Conservation (phyloP, 1,140 invertebrate species). For the Megathymus violae region DNA sequence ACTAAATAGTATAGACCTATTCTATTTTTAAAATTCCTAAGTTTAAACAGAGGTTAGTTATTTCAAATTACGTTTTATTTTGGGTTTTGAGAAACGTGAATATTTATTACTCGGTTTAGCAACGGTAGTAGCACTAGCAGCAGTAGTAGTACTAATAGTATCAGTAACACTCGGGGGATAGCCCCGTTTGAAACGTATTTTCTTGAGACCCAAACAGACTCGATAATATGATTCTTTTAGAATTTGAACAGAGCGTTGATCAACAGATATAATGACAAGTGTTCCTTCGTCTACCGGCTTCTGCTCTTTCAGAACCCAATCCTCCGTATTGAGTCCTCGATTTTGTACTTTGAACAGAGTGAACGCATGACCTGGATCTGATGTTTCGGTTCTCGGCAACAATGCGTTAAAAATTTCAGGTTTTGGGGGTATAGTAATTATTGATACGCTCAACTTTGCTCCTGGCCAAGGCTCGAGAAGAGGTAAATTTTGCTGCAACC, state of each 20-base stretch:
- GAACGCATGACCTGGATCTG: not conserved
- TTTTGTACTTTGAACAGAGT: not conserved
- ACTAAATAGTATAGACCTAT: too few species aligned
- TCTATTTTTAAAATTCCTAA: too few species aligned
- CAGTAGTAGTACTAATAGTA: too few species aligned
- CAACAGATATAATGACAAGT: not conserved
- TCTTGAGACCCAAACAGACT: not conserved
- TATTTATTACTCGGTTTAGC: too few species aligned
- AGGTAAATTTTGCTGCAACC: not conserved
- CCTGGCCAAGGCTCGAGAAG: not conserved
- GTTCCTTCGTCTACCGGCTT: not conserved
- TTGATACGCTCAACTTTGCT: not conserved
- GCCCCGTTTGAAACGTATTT: not conserved
- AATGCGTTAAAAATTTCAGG: not conserved
- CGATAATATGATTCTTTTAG: not conserved
- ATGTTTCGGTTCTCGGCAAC: not conserved
- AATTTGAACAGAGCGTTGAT: not conserved
- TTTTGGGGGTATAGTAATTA: not conserved
- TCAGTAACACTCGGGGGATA: not conserved
- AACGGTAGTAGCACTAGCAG: too few species aligned
- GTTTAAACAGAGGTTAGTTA: too few species aligned
- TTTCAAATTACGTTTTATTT: too few species aligned
- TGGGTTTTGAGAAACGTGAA: too few species aligned
- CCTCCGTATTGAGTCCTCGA: not conserved
- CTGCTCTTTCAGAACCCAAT: not conserved